These are phyloP conservation scores for Peromyscus polionotus DNA, from an alignment of 2,113 vertebrate species.

Conservation along the genomic window DNA sequence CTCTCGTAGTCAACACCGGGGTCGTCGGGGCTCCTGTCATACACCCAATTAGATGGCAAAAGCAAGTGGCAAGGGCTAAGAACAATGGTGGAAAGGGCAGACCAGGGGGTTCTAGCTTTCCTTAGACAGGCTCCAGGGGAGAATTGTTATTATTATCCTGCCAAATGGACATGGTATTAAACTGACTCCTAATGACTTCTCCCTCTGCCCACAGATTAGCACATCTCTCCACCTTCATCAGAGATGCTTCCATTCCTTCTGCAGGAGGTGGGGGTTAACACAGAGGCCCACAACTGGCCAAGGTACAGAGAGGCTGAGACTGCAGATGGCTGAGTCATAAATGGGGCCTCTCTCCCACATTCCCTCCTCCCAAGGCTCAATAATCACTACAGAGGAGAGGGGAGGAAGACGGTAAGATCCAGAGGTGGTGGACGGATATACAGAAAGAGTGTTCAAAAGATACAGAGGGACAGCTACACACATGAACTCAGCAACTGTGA, in stretches of 20 bases:
- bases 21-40: fast-evolving
- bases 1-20: neutral
- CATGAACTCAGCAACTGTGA: neutral
- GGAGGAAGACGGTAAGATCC: neutral
- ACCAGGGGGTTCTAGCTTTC: neutral
- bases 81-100: fast-evolving
- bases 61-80: neutral
- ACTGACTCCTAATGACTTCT: neutral
- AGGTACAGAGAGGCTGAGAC: neutral
- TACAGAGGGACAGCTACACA: no score
- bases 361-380: neutral
- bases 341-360: neutral
- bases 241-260: neutral
- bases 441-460: neutral
- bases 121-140: no score
- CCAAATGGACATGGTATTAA: neutral
- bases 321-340: neutral
- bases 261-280: neutral
- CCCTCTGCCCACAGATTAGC: neutral
- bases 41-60: neutral
- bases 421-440: neutral
- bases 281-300: neutral
- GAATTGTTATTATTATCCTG: neutral
- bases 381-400: neutral
- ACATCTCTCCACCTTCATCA: no score